Percentiles rank a stretch among this genome's conserved stretches.
Evolutionary conservation across 2,797 vertebrate genomes (phyloP).

Genomic region (Sebastes diploproa): DNA sequence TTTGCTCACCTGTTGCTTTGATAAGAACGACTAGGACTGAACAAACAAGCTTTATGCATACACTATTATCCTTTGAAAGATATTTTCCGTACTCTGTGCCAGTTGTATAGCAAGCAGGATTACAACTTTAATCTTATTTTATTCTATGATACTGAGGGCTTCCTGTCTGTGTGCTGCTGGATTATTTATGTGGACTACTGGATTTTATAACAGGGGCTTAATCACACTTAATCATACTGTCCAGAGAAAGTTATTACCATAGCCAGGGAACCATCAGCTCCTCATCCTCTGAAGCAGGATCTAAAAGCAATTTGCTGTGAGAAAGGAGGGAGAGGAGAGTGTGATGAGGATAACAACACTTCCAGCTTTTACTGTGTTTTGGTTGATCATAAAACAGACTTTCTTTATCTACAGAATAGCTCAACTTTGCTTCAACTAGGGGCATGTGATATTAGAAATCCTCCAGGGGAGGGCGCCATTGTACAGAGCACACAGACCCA

Average conservation of each 20-base stretch:
- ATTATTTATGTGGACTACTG: not conserved
- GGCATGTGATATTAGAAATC: not conserved
- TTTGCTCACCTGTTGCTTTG: constrained; percentile 2
- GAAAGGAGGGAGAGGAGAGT: not conserved
- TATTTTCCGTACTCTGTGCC: not conserved
- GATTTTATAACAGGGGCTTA: not conserved
- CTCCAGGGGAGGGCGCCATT: constrained; percentile 57
- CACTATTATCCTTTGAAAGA: not conserved
- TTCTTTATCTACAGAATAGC: not conserved
- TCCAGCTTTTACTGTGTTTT: not conserved
- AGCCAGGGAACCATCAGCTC: not conserved
- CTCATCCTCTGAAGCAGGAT: not conserved
- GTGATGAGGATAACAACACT: not conserved
- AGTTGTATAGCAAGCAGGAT: constrained; percentile 2
- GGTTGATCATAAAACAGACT: not conserved
- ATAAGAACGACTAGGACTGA: not conserved
- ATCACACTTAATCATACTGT: not conserved
- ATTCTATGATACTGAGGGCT: not conserved
- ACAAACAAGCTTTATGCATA: not conserved
- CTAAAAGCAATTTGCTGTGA: not conserved
- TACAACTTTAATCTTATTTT: not conserved
- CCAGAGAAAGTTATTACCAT: not conserved
- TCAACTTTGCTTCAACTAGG: not conserved
- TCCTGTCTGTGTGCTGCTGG: not conserved
- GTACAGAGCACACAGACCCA: not conserved